phyloP scores from a whole-genome alignment of 2,113 vertebrate genomes.

The Mesitornis unicolor region DNA sequence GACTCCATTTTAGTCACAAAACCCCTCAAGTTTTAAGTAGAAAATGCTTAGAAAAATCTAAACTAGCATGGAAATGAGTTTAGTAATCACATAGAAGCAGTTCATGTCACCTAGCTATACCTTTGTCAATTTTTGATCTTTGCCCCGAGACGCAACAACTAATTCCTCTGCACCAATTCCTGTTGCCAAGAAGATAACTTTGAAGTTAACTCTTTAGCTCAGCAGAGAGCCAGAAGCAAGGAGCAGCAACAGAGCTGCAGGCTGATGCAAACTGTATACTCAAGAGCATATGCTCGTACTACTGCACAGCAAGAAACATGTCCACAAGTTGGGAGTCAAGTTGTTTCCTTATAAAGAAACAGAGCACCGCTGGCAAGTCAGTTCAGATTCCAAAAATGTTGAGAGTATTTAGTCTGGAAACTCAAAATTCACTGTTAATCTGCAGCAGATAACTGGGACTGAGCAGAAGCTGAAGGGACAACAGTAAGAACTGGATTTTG shows the following conservation, averaged over 20 bases:
- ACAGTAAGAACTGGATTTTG: not conserved
- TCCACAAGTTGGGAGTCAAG: not conserved
- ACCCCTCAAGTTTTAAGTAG: not conserved
- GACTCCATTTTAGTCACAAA: not conserved
- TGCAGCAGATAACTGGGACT: not conserved
- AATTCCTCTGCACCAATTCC: not conserved
- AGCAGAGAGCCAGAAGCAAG: not conserved
- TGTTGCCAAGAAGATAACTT: not conserved
- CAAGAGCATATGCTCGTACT: not conserved
- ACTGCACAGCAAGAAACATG: not conserved
- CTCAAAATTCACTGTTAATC: not conserved
- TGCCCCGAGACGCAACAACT: not conserved
- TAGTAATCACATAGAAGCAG: not conserved
- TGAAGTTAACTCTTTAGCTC: not conserved
- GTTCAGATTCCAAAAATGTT: conserved; percentile 31
- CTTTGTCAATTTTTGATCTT: not conserved
- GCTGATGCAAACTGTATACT: not conserved
- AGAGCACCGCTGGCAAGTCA: not conserved
- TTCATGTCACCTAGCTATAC: not conserved
- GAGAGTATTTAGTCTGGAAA: conserved; percentile 4
- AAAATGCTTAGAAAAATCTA: not conserved
- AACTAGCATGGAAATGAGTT: not conserved
- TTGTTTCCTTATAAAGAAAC: conserved; percentile 49
- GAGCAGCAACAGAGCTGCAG: not conserved
- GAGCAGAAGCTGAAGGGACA: not conserved